Base-by-base conservation (phyloP, 2,113 vertebrate species). In the Typhlomys cinereus region DNA sequence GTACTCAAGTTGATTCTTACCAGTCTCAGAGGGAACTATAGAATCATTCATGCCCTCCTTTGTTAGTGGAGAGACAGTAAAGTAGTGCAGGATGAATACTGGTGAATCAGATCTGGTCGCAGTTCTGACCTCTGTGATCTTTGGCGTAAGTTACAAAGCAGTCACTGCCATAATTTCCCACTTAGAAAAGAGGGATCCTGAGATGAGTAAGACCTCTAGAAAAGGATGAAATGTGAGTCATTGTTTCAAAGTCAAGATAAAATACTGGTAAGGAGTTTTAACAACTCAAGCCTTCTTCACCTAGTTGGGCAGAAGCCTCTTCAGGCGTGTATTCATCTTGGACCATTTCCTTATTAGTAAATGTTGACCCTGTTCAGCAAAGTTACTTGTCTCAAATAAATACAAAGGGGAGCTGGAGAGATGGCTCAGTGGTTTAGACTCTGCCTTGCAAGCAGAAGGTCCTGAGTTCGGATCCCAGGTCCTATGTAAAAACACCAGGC, bases 171-270 rank as follows among this genome's bases (percentile, higher is more conserved):
- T 90, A 73, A 90, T 83, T 94, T 91, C 44, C 70, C 48, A 62
- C 66, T 90, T 69, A 54, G 83, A 67, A 86, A 93, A 92, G 48
- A 91, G 20, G 25, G 23, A 52, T 87, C 50, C 46, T 85, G 59
- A 87, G 76, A 93, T 95, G 88, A 95, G 36, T 95, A 96, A 83
- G 46, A 81, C 57, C 54, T 89, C 23, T 64, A 93, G 74, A 17
- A 78, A n/a, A 92, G 36, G 64, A 80, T 84, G 54, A 91, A 87
- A 46, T 92, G 66, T 96, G 90, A 90, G 62, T 87, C 70, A 75
- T 10, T 95, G 44, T 89, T 95, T 92, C 66, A 67, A 92, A 87
- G 79, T 80, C 50, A 41, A 95, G 52, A 86, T 92, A 70, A 94
- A 94, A 23, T 94, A 48, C 25, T 90, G 21, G 85, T 95, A 75